These are phyloP conservation scores for Tragopan temminckii DNA, from an alignment of 2,797 vertebrate species.

Conservation along the genomic window DNA sequence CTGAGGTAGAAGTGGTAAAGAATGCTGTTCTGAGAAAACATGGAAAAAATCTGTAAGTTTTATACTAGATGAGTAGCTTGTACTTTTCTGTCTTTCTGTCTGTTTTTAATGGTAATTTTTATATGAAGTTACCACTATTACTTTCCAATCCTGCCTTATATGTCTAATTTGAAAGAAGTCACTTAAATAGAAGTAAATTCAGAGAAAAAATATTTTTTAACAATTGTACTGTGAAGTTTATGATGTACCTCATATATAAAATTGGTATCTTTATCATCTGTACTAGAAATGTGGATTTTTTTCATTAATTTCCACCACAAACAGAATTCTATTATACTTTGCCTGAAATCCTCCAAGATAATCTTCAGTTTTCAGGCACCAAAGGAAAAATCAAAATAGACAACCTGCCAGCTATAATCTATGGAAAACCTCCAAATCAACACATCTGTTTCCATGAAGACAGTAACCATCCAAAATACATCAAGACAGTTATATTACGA, in stretches of 20 bases:
- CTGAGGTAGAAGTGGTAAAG: neutral
- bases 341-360: neutral
- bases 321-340: neutral
- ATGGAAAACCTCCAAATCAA: neutral
- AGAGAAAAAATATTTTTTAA: neutral
- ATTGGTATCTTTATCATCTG: neutral
- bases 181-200: neutral
- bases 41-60: neutral
- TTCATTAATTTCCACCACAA: neutral
- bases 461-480: neutral
- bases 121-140: neutral
- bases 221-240: neutral
- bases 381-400: neutral
- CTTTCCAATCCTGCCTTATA: neutral
- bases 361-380: neutral
- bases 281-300: neutral
- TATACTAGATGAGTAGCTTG: neutral
- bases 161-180: neutral
- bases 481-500: neutral
- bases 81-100: neutral
- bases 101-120: neutral
- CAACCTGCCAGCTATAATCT: neutral
- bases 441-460: neutral
- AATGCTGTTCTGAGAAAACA: fast-evolving
- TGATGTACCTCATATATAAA: neutral